A percentile compares a stretch with the other conserved stretches of the same genome.
These are phyloP conservation scores for Tretioscincus oriximinensis DNA, from an alignment of 2,113 vertebrate species.

Conservation along the genomic window DNA sequence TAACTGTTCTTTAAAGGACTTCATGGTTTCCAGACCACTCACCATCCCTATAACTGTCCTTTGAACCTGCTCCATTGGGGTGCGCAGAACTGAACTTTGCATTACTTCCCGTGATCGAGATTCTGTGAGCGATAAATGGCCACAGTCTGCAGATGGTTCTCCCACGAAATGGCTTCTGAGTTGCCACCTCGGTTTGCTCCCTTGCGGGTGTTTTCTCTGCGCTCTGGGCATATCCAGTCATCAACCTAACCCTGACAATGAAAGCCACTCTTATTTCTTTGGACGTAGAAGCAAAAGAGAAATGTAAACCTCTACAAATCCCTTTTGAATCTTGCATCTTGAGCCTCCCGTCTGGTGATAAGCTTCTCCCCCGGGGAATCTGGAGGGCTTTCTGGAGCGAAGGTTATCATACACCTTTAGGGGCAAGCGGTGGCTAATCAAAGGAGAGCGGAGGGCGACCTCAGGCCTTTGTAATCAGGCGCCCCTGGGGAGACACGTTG, in stretches of 20 bases:
- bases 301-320: background rate
- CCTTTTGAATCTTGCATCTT: background rate
- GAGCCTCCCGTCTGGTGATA: background rate
- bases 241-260: background rate
- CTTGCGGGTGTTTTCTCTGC: too few species aligned
- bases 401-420: conserved; percentile 19
- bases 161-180: background rate
- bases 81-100: too few species aligned
- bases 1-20: too few species aligned
- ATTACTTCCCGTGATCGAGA: too few species aligned
- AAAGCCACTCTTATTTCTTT: background rate
- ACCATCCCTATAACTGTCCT: too few species aligned
- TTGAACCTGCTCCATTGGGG: too few species aligned
- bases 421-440: conserved; percentile 6
- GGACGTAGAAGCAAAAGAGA: background rate
- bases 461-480: background rate
- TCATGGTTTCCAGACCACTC: too few species aligned
- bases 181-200: background rate
- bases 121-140: too few species aligned
- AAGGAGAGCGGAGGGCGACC: background rate
- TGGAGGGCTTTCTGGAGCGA: background rate
- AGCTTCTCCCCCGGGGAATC: background rate
- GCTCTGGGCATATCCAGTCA: background rate
- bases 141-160: too few species aligned
- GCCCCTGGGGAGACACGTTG: background rate